Conservation (phyloP, 2,113 vertebrate genomes). For the Triplophysa rosa region DNA sequence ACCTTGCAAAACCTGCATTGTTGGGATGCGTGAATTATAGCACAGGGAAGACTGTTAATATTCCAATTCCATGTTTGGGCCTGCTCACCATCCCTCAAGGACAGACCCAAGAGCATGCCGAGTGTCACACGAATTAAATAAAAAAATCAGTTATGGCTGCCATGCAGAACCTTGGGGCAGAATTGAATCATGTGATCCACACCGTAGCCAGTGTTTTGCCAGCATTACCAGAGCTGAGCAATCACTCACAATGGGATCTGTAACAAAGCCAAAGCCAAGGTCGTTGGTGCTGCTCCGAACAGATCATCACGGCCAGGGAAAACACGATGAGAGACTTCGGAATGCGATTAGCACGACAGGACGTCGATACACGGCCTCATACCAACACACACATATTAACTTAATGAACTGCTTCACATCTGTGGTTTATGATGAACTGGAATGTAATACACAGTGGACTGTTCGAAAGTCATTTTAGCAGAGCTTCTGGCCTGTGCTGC, state of each 20-base stretch:
- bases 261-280: slow-evolving; percentile 38
- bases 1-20: slow-evolving; percentile 14
- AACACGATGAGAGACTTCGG: slow-evolving; percentile 25
- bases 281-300: slow-evolving; percentile 18
- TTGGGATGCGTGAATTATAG: slow-evolving; percentile 30
- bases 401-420: slow-evolving; percentile 27
- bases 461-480: slow-evolving; percentile 45
- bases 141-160: slow-evolving; percentile 24
- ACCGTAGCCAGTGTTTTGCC: background rate
- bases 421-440: slow-evolving; percentile 35
- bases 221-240: slow-evolving; percentile 22
- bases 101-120: background rate
- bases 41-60: slow-evolving; percentile 8
- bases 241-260: slow-evolving; percentile 33
- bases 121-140: slow-evolving; percentile 28
- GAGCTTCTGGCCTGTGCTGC: background rate
- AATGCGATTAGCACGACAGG: slow-evolving; percentile 22
- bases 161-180: slow-evolving; percentile 19
- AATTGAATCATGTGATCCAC: slow-evolving; percentile 27
- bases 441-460: slow-evolving; percentile 12
- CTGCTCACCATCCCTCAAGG: slow-evolving; percentile 10
- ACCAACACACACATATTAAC: slow-evolving; percentile 1
- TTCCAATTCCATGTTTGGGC: background rate
- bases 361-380: slow-evolving; percentile 25
- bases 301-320: slow-evolving; percentile 35